Base-by-base conservation (phyloP, 2,113 vertebrate genomes). In the Syngnathus typhle region DNA sequence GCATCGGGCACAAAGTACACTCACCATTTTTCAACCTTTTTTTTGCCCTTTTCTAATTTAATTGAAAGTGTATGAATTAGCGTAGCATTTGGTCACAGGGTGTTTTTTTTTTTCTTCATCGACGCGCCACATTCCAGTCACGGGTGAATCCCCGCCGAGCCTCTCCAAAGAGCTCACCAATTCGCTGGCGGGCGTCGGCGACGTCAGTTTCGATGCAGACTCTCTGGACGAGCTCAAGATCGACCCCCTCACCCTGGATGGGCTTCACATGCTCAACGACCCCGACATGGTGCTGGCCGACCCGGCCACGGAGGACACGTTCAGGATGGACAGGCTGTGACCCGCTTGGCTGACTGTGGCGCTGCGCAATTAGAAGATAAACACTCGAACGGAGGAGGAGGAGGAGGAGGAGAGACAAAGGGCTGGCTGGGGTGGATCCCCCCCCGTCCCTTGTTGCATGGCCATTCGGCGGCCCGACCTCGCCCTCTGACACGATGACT, bases 211-310 rank as follows among this genome's bases (percentile, higher is more conserved):
- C 4, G 97, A 99, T 27, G 81, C 95, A 0, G 97, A 99, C 92
- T 95, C 93, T 3, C 87, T 99, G 90, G 96, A 99, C 0, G 97
- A 99, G 91, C 92, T 99, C 74, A 98, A 98, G 92, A 99, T 99
- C 32, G 97, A 98, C 86, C 97, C 97, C 15, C 91, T 99, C 71
- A 99, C 97, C 75, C 74, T 99, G 82, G 96, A 99, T 36, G 97
- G 97, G 86, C 93, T 99, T 69, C 97, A 99, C 91, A 99, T 99
- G 97, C 95, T 98, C 71, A 98, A 98, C 0, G 97, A 98, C 90
- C 97, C 97, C 0, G 97, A 99, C 89, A 98, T 99, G 94, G 96
- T 98, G 84, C 93, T 98, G 21, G 82, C 97, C 0, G 97, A 96
- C 89, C 92, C 96, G 0, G 97, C 97, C 87, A 98, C 97, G 0